Evolutionary conservation across 2,113 vertebrate genomes (phyloP).

Genomic region (Terrapene triunguis): DNA sequence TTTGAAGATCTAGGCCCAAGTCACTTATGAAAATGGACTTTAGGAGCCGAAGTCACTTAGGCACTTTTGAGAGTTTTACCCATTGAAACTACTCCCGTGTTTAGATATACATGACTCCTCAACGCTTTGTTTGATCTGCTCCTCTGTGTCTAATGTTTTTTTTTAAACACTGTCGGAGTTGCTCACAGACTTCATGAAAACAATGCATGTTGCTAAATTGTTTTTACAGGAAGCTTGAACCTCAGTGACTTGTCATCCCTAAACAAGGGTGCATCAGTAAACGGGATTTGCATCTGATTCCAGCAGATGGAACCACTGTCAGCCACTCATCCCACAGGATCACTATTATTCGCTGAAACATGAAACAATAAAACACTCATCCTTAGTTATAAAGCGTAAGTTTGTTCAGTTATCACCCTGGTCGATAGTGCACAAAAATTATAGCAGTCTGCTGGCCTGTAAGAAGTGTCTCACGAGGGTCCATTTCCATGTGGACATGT

Average conservation of each 20-base stretch:
- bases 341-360: background rate
- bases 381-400: background rate
- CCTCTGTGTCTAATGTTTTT: background rate
- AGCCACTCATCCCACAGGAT: background rate
- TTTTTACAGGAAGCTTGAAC: background rate
- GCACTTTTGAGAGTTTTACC: background rate
- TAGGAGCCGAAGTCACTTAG: background rate
- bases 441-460: background rate
- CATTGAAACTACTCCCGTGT: background rate
- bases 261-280: background rate
- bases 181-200: background rate
- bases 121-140: background rate
- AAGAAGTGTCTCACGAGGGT: background rate
- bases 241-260: background rate
- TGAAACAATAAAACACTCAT: background rate
- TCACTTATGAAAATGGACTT: background rate
- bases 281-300: background rate
- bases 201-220: background rate
- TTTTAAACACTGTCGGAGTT: background rate
- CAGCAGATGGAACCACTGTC: background rate
- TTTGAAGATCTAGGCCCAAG: too few species aligned
- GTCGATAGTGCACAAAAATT: background rate
- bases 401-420: background rate
- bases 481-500: background rate
- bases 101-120: background rate